Base-by-base conservation (phyloP, 2,797 vertebrate species). In the Cirrhinus mrigala region DNA sequence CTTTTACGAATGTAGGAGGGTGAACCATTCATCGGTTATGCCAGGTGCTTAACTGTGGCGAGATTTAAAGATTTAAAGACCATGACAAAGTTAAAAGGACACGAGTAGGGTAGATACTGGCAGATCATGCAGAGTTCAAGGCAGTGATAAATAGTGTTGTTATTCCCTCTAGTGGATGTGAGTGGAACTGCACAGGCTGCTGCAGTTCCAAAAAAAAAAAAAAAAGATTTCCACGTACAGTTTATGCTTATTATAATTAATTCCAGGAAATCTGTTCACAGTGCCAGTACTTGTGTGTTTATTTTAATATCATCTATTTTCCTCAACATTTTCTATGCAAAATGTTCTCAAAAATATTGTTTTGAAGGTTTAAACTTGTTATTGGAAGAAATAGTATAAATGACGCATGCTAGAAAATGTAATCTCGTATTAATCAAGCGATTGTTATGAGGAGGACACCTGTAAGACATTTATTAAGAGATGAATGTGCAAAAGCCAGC, bases 141-240 rank as follows among this genome's bases (percentile, higher is more conserved):
- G 18, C 40, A 22, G 3, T 64, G 85, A 87, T 79, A 46, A 81
- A 22, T 76, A 90, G 87, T 86, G 8, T 82, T 91, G 84, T 92
- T 29, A 83, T 88, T 88, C 89, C 10, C 6, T 87, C 91, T 79
- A 74, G 92, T 93, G 95, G 92, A 24, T 44, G 14, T 0, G 1
- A 74, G 0, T 0, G 10, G 62, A 88, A 90, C 66, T 88, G 74
- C 82, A 77, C 15, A 14, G 12, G 62, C 20, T 20, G 22, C 37
- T 62, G n/a, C 10, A 20, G 10, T 29, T 16, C 1, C 14, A 40
- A 76, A 52, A 12, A 18, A 33, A 76, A 52, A 12, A 18, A 33
- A 37, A 33, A 81, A 24, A 85, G 14, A 60, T n/a, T 44, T 70
- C n/a, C 20, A n/a, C n/a, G n/a, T 70, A 37, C 15, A 58, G 20